A percentile compares a stretch with the other conserved stretches of the same genome.
These are phyloP conservation scores for Elephas maximus DNA, from an alignment of 2,113 vertebrate genomes.

Conservation along the genomic window DNA sequence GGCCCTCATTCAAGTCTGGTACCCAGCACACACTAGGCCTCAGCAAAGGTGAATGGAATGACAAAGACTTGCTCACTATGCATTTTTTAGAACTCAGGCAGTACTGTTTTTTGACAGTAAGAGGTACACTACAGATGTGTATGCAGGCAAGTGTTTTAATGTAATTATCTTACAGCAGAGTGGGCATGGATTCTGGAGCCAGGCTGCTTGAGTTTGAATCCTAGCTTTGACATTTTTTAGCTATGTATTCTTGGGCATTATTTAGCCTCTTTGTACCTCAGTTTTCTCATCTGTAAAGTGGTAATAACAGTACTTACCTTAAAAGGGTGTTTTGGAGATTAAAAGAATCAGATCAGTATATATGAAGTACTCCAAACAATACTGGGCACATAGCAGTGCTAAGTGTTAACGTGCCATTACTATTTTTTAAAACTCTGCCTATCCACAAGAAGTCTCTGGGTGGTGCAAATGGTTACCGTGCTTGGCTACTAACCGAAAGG, in stretches of 20 bases:
- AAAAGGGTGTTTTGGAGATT: neutral
- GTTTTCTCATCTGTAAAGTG: constrained; percentile 40
- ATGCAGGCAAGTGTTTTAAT: neutral
- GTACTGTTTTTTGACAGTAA: constrained; percentile 4
- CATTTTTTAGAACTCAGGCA: neutral
- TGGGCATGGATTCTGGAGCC: neutral
- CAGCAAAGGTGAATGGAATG: neutral
- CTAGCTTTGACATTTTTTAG: neutral
- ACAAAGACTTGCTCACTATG: neutral
- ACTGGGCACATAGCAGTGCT: neutral
- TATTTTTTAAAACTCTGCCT: neutral
- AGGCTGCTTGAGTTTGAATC: neutral
- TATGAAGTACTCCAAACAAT: constrained; percentile 22
- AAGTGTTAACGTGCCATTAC: neutral
- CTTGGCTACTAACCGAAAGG: neutral
- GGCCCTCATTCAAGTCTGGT: neutral
- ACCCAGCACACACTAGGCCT: neutral
- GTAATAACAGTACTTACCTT: neutral
- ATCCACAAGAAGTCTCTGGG: neutral
- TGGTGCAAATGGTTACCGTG: neutral
- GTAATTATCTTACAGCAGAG: neutral
- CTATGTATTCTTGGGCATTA: constrained; percentile 6
- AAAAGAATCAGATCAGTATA: neutral
- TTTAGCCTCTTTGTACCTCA: neutral
- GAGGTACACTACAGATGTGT: neutral